Evolutionary conservation across 2,113 vertebrate genomes (phyloP), one percentile per base, ranked within the genome.

Genomic region (Thryonomys swinderianus): DNA sequence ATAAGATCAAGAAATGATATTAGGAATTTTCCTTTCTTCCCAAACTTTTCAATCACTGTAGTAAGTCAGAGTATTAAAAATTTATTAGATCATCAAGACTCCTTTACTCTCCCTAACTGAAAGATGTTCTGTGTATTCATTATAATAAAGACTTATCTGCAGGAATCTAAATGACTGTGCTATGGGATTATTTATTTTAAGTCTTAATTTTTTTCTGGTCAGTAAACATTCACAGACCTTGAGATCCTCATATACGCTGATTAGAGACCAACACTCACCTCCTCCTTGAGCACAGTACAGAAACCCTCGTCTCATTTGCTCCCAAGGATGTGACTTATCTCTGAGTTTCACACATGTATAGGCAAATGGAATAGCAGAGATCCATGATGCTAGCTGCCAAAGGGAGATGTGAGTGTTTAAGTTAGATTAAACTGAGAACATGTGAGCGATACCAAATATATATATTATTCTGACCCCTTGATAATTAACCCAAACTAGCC

Each of bases 81-180:
- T 45, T 17, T 71, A n/a, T 30, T 79, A 57, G 76, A 59, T 83
- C 48, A 42, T 81, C 34, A 90, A 94, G 20, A 93, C 48, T 88
- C 13, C 37, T 7, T 85, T 32, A 59, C 2, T 64, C 45, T 76
- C 94, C 30, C 83, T 62, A 17, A 76, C 3, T 59, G n/a, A 92
- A 85, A 84, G 32, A 66, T 40, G 79, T 79, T 95, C 64, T 23
- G 53, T 85, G 27, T 55, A 61, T 91, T 89, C 16, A 37, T 71
- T 95, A 37, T 86, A 95, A 96, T 95, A 96, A 97, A 96, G n/a
- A 55, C 40, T 57, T 85, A 88, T 74, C 25, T 73, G 3, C 55
- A 95, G 30, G 59, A 61, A 62, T 25, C 80, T 51, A 81, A 85
- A 94, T 64, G n/a, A n/a, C n/a, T 40, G 11, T 93, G 45, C 74